A percentile compares a stretch with the other conserved stretches of the same genome.
Conservation (phyloP, 2,888 invertebrate species). For the Drosophila leonis region DNA sequence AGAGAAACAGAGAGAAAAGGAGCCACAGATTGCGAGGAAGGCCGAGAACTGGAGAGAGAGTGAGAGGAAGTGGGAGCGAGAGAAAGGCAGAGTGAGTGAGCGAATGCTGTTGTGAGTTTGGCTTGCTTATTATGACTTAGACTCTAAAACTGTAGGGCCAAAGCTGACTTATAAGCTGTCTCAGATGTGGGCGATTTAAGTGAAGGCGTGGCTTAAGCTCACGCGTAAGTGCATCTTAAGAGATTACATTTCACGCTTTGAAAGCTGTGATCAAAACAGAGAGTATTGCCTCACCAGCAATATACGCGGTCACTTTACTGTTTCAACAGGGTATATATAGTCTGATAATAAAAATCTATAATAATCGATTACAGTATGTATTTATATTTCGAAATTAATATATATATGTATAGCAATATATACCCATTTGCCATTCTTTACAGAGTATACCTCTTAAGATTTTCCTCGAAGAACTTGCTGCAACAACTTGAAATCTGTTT, state of each 20-base stretch:
- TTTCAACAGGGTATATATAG: background rate
- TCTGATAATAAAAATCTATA: background rate
- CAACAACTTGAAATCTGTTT: slow-evolving; percentile 5
- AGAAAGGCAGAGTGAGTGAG: background rate
- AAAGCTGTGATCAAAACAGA: too few species aligned
- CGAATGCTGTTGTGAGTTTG: background rate
- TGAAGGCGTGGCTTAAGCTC: too few species aligned
- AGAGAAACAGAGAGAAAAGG: background rate
- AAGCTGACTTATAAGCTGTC: too few species aligned
- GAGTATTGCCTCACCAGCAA: too few species aligned
- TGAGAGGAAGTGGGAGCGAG: background rate
- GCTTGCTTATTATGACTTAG: background rate
- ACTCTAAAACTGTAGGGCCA: background rate
- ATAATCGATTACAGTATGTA: background rate
- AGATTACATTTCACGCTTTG: too few species aligned
- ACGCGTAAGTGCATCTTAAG: too few species aligned
- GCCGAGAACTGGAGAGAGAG: background rate
- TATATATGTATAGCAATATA: background rate
- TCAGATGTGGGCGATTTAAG: too few species aligned
- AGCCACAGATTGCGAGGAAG: too few species aligned
- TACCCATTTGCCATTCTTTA: background rate
- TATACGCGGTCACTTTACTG: too few species aligned
- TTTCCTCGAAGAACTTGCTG: background rate
- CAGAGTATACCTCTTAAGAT: background rate
- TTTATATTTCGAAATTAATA: background rate